Conservation (phyloP, 1,140 invertebrate species). For the Melipona quadrifasciata region DNA sequence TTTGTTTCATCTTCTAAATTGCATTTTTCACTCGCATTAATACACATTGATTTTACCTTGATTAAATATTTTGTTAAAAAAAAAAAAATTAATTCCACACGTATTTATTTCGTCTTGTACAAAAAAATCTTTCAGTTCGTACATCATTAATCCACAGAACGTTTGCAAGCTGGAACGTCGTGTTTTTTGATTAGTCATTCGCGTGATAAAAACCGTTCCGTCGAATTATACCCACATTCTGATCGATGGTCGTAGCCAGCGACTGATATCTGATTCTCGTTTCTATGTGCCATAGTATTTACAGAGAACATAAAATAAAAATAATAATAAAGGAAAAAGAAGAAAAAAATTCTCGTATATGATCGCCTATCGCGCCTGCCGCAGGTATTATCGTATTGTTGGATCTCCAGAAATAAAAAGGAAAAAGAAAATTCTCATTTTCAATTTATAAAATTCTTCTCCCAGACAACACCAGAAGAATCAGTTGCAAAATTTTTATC, state of each 20-base stretch:
- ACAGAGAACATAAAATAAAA: neutral
- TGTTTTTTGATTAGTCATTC: conserved; percentile 8
- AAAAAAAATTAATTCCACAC: too few relatives aligned
- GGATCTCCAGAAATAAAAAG: too few relatives aligned
- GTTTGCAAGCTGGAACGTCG: neutral
- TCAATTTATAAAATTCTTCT: too few relatives aligned
- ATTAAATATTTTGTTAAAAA: too few relatives aligned
- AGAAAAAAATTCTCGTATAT: neutral
- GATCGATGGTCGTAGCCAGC: neutral
- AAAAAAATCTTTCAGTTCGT: neutral
- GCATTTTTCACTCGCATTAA: neutral
- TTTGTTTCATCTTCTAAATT: neutral
- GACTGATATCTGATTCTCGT: neutral
- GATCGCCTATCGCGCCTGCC: neutral
- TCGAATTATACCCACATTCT: neutral
- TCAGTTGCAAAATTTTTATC: too few relatives aligned
- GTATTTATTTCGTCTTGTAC: neutral
- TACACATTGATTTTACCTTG: too few relatives aligned
- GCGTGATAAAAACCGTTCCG: conserved; percentile 4
- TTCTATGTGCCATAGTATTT: neutral
- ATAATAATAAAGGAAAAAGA: neutral
- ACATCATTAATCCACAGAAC: neutral
- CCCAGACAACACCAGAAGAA: too few relatives aligned
- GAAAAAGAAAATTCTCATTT: too few relatives aligned
- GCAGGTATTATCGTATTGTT: too few relatives aligned